A percentile compares a stretch with the other conserved stretches of the same genome.
Conservation (phyloP, 2,113 vertebrate species). For the Burhinus bistriatus region DNA sequence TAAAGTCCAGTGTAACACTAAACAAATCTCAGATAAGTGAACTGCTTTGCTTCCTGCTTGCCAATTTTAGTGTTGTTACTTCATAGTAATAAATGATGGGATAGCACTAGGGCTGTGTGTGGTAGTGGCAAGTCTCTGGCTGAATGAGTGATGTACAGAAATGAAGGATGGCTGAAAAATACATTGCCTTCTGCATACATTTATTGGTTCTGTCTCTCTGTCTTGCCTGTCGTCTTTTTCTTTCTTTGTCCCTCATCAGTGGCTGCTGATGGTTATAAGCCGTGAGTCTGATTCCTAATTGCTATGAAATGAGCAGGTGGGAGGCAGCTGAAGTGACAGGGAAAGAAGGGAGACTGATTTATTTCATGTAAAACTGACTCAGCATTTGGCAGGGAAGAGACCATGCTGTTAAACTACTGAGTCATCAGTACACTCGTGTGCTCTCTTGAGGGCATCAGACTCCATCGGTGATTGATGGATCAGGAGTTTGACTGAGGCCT, state of each 20-base stretch:
- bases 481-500: background rate
- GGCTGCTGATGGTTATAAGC: background rate
- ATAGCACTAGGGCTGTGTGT: background rate
- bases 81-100: background rate
- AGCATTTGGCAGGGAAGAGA: background rate
- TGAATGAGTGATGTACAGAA: background rate
- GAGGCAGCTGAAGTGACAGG: background rate
- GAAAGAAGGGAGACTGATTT: background rate
- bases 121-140: background rate
- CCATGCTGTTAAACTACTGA: background rate
- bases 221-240: background rate
- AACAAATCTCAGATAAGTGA: background rate
- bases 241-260: background rate
- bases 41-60: background rate
- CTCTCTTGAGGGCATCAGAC: background rate
- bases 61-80: background rate
- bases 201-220: background rate
- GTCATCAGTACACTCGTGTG: rapidly evolving
- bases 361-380: background rate
- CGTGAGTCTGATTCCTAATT: background rate
- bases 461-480: background rate
- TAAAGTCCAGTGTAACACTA: background rate
- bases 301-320: background rate
- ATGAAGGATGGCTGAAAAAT: background rate
- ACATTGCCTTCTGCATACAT: background rate